Evolutionary conservation across 2,113 vertebrate genomes (phyloP).

Genomic region (Chaetorhynchus papuensis): DNA sequence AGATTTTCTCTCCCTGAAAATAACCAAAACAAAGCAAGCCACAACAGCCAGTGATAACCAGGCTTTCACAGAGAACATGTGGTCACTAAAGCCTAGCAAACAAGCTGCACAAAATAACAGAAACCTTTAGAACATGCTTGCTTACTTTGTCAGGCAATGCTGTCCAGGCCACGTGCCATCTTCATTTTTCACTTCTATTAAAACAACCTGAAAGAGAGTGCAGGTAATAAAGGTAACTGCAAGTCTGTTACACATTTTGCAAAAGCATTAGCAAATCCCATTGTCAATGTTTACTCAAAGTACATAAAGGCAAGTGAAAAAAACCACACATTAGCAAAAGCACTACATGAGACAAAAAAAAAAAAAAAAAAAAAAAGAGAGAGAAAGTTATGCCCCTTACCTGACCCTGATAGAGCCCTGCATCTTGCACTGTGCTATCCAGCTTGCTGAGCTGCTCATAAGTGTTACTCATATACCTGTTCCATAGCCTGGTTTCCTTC

Average conservation of each 20-base stretch:
- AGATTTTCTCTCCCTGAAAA: background rate
- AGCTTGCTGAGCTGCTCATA: slow-evolving; percentile 91
- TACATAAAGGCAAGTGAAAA: background rate
- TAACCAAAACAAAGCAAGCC: background rate
- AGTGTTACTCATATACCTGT: slow-evolving; percentile 90
- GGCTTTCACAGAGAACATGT: background rate
- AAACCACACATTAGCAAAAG: background rate
- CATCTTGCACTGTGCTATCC: slow-evolving; percentile 94
- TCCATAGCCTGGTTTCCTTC: slow-evolving; percentile 93
- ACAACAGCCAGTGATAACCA: background rate
- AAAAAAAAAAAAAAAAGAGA: no score
- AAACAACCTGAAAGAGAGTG: slow-evolving; percentile 81
- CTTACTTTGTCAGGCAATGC: slow-evolving; percentile 85
- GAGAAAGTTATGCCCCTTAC: slow-evolving; percentile 59
- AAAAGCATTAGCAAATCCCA: background rate
- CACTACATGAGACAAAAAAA: background rate
- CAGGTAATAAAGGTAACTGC: background rate
- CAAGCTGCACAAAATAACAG: background rate
- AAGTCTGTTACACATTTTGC: background rate
- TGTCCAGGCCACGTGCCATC: slow-evolving; percentile 95
- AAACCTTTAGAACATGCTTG: slow-evolving; percentile 40
- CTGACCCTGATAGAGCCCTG: slow-evolving; percentile 94
- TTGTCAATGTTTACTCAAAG: background rate
- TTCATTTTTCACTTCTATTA: slow-evolving; percentile 94
- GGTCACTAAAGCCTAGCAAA: background rate